These are phyloP conservation scores for Lasioglossum lativentre DNA, from an alignment of 2,888 invertebrate species.

Conservation along the genomic window DNA sequence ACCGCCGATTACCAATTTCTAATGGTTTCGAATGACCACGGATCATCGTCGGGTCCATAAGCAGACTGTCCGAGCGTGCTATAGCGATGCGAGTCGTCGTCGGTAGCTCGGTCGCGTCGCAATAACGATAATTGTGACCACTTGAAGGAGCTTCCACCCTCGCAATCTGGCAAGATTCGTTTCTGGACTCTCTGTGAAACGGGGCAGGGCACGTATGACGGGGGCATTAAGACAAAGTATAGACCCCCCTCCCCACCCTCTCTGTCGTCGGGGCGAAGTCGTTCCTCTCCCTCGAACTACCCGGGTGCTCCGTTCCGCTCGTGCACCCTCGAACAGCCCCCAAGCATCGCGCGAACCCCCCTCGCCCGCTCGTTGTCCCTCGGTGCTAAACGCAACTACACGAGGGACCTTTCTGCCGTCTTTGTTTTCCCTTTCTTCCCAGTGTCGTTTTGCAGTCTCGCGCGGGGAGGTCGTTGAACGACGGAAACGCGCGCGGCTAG, in stretches of 20 bases:
- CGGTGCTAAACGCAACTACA: conserved; percentile 82
- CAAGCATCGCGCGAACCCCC: conserved; percentile 77
- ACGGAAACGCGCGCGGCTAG: conserved; percentile 59
- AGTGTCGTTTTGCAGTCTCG: conserved; percentile 82
- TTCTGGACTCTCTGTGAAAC: conserved; percentile 8
- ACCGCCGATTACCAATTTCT: not conserved
- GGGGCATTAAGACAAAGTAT: conserved; percentile 62
- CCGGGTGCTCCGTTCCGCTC: conserved; percentile 34
- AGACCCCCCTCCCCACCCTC: conserved; percentile 34
- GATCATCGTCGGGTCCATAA: not conserved
- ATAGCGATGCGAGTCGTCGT: not conserved
- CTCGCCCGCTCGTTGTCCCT: conserved; percentile 66
- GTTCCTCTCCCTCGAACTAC: not conserved
- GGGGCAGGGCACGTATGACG: conserved; percentile 42
- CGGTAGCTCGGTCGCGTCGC: conserved; percentile 6
- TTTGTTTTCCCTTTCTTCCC: conserved; percentile 84
- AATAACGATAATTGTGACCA: conserved; percentile 52
- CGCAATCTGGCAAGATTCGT: conserved; percentile 50
- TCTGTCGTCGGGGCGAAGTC: not conserved
- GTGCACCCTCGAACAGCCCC: conserved; percentile 68
- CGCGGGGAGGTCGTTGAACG: conserved; percentile 71
- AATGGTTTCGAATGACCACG: not conserved
- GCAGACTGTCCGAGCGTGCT: not conserved
- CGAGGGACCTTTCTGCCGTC: conserved; percentile 81
- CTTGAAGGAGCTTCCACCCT: conserved; percentile 34